Evolutionary conservation across 2,888 invertebrate genomes (phyloP), one percentile per base, ranked within the genome.

Genomic region (Drosophila gaucha): DNA sequence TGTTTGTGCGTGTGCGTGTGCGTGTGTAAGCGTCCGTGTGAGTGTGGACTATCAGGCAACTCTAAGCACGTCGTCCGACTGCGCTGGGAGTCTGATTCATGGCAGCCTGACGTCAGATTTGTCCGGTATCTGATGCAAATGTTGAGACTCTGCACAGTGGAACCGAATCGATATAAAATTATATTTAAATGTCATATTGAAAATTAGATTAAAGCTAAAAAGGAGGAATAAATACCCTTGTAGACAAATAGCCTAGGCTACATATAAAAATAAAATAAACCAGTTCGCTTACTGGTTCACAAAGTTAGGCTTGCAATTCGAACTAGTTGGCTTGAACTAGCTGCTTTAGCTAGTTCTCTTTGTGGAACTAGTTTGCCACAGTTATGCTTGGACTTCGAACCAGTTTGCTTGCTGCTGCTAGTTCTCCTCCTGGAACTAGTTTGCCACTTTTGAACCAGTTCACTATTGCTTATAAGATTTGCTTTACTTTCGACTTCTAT

Each of bases 1-100:
- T 24, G n/a, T 31, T 22, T 31, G 16, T 41, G 24, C 26, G 31
- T 18, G 10, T 16, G 24, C 6, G 26, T 22, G 18, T 36, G 2
- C 18, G 26, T 31, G 20, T 52, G n/a, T 33, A 18, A 18, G 6
- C 35, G 24, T 26, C 36, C 47, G 20, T 20, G 38, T 38, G 12
- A 33, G 31, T 35, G 18, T 39, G 41, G 44, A 24, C 58, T 49
- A 76, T 71, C 73, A 71, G 51, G 44, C 16, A 16, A 6, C 31
- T 43, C 36, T 56, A 35, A 57, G 50, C 47, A 18, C 36, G 26
- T 6, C 26, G 22, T 39, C 26, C 16, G 38, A 12, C 18, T 24
- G 30, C 24, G 35, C 18, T 22, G 18, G 9, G 14, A 28, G 20
- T 24, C 52, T 72, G 65, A 76, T 33, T 76, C 72, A 73, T 39